Evolutionary conservation across 1,140 invertebrate genomes (phyloP).

Genomic region (Gonatopus flavifemur): DNA sequence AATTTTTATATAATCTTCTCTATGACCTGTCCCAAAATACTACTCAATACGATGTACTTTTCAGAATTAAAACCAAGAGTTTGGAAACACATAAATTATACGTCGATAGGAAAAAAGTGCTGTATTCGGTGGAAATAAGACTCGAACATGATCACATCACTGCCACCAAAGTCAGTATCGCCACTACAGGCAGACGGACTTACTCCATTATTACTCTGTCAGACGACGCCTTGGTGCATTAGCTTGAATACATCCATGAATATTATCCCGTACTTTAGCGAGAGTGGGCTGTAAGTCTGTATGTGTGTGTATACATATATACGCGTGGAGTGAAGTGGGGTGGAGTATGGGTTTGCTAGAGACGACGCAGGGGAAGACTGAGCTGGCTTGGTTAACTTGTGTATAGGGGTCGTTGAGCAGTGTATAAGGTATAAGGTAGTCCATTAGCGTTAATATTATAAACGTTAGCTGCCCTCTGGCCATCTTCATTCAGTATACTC

Average conservation of each 20-base stretch:
- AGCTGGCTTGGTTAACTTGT: too few relatives aligned
- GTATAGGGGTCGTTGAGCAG: slow-evolving; percentile 38
- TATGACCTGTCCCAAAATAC: too few relatives aligned
- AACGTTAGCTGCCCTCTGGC: slow-evolving; percentile 59
- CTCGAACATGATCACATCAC: too few relatives aligned
- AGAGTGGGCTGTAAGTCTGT: slow-evolving; percentile 31
- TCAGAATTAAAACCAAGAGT: too few relatives aligned
- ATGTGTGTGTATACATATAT: too few relatives aligned
- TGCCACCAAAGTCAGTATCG: too few relatives aligned
- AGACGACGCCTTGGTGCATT: slow-evolving; percentile 51
- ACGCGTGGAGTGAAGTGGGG: slow-evolving; percentile 7
- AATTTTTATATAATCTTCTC: too few relatives aligned
- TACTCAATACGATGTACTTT: too few relatives aligned
- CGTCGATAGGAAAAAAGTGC: too few relatives aligned
- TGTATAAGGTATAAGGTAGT: slow-evolving; percentile 60
- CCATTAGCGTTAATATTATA: slow-evolving; percentile 62
- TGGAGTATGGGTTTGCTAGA: slow-evolving; percentile 20
- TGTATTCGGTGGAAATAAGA: too few relatives aligned
- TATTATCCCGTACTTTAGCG: slow-evolving; percentile 50
- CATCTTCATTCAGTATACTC: slow-evolving; percentile 34
- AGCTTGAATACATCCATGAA: slow-evolving; percentile 55
- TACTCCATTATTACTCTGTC: slow-evolving; percentile 43
- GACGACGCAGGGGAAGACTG: slow-evolving; percentile 15
- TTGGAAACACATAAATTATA: too few relatives aligned
- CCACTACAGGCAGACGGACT: too few relatives aligned